Evolutionary conservation across 23 tunicate genomes (phyloP).

Genomic region (Styela plicata): DNA sequence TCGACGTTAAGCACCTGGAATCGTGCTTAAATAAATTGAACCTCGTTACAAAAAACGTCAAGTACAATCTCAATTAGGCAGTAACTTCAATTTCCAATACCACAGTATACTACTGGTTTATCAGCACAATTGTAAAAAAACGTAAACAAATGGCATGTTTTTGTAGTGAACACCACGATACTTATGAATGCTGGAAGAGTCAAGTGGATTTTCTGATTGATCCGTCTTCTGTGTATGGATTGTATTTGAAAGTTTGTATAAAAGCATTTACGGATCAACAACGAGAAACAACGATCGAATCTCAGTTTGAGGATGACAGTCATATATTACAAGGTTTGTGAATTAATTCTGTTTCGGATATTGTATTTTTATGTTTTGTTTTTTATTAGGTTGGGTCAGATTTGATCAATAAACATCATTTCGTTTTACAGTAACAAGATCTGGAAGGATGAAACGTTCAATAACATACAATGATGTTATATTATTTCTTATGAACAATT

Average conservation of each 20-base stretch:
- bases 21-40: too few species aligned
- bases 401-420: too few species aligned
- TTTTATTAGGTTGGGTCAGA: too few species aligned
- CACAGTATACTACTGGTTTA: too few species aligned
- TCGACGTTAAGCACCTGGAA: background rate
- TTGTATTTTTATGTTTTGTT: too few species aligned
- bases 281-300: background rate
- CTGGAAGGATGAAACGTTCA: background rate
- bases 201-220: slow-evolving; percentile 23
- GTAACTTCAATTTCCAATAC: too few species aligned
- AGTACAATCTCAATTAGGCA: too few species aligned
- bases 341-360: too few species aligned
- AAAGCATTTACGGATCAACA: background rate
- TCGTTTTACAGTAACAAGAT: background rate
- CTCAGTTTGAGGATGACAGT: background rate
- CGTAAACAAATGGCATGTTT: too few species aligned
- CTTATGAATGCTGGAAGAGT: slow-evolving; percentile 16
- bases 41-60: too few species aligned
- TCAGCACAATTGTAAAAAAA: too few species aligned
- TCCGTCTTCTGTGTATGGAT: background rate
- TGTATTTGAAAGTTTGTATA: background rate
- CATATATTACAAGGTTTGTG: background rate
- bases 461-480: background rate
- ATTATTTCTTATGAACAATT: background rate
- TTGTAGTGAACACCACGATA: slow-evolving; percentile 3